Evolutionary conservation across 2,797 vertebrate species (phyloP).

Genomic region (Ctenochaetus hawaiiensis): DNA sequence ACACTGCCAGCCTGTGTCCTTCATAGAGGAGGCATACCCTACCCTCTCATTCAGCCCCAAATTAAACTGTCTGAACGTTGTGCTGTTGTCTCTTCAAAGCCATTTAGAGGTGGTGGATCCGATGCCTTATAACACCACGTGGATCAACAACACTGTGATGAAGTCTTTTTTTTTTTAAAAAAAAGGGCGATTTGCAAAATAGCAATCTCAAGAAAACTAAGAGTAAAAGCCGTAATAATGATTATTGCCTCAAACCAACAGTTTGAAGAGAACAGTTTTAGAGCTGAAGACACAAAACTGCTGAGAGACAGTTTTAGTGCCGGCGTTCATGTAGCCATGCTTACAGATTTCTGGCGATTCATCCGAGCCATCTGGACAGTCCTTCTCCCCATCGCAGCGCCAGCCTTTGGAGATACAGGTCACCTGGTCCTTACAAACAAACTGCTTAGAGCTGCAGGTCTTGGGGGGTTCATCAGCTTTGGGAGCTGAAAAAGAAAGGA

Average conservation of each 20-base stretch:
- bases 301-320: conserved; percentile 31
- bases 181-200: conserved; percentile 21
- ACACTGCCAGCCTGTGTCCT: conserved; percentile 57
- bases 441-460: conserved; percentile 98
- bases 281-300: conserved; percentile 22
- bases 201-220: conserved; percentile 8
- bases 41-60: conserved; percentile 44
- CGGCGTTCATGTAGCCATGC: conserved; percentile 67
- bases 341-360: conserved; percentile 97
- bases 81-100: conserved; percentile 38
- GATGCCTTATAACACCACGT: conserved; percentile 12
- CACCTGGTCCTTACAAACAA: conserved; percentile 96
- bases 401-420: conserved; percentile 99
- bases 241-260: background rate
- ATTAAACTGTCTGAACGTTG: conserved; percentile 56
- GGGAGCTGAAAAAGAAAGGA: conserved; percentile 81
- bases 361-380: conserved; percentile 97
- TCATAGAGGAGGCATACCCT: conserved; percentile 56
- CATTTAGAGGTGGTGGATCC: conserved; percentile 23
- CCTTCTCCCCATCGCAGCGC: conserved; percentile 97
- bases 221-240: conserved; percentile 19
- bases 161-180: background rate
- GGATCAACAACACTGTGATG: conserved; percentile 1
- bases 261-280: conserved; percentile 9
- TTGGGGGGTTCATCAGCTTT: conserved; percentile 79